Base-by-base conservation (phyloP, 2,113 vertebrate genomes). In the Cacatua alba region DNA sequence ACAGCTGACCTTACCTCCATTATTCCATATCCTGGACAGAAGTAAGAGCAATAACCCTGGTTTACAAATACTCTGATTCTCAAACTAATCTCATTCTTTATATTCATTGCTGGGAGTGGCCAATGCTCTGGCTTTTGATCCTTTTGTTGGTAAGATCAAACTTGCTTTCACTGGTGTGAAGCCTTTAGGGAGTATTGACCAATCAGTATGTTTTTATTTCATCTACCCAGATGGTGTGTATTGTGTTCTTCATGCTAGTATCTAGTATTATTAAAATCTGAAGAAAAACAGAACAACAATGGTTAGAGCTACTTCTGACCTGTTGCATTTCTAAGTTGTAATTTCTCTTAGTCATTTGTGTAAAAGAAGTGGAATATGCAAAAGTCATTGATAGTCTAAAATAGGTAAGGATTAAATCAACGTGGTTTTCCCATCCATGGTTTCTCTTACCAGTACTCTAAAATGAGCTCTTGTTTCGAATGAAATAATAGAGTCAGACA, bases 401-500 rank as follows among this genome's bases (percentile, higher is more conserved):
- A 37, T n/a, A 51, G 28, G 10, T 49, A 46, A 75, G 51, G 18
- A 21, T 68, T 80, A 68, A 84, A 87, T 33, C 41, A 21, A 33
- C 6, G 5, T 48, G 5, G 11, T 0, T 2, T 87, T 88, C 21
- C 26, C 3, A 4, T 35, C 37, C 4, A 4, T 63, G 37, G 16
- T 11, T 77, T 81, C 39, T 74, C 57, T 94, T 88, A 57, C 3
- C 6, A 60, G 24, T 41, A 16, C 6, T 33, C 60, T 88, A 48
- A 11, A 64, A 13, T 83, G 19, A 85, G 10, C 16, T 70, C 49
- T 65, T 90, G 28, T 94, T 92, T 82, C 43, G n/a, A 92, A 48
- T 82, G 23, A 64, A 62, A 20, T 59, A 65, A 60, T 1, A 16
- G 26, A 17, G 20, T 70, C 60, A 70, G 31, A 37, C 19, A 69